Conservation (phyloP, 2,113 vertebrate genomes). For the Muntiacus muntjak region DNA sequence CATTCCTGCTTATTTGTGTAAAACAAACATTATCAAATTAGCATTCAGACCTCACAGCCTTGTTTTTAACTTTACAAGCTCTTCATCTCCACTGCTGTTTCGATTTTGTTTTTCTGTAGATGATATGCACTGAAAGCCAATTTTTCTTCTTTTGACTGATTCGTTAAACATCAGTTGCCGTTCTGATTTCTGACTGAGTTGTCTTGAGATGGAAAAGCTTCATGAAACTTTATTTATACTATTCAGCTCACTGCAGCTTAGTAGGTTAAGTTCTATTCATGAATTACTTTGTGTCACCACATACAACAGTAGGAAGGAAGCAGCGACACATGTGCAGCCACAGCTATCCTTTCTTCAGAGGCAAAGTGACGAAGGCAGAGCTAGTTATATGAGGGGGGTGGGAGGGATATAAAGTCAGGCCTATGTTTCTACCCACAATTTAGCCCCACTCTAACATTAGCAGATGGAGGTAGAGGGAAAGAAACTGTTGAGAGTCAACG, state of each 20-base stretch:
- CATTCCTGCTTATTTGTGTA: neutral
- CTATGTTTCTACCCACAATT: neutral
- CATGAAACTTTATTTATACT: neutral
- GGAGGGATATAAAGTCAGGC: neutral
- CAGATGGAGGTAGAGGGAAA: neutral
- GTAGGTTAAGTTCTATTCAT: neutral
- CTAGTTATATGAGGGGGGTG: neutral
- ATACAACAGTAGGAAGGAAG: neutral
- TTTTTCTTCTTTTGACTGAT: neutral
- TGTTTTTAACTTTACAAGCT: neutral
- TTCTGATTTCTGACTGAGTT: neutral
- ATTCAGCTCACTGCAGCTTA: neutral
- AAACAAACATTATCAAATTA: neutral
- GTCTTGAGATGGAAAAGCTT: neutral
- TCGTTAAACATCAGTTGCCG: neutral
- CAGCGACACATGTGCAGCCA: neutral
- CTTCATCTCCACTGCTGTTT: neutral
- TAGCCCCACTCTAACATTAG: neutral
- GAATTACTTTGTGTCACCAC: neutral
- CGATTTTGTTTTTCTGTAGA: neutral
- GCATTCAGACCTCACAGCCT: neutral
- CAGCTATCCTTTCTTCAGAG: neutral
- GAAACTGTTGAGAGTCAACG: neutral
- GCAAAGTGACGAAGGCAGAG: neutral
- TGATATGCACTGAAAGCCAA: neutral